phyloP scores from a whole-genome alignment of 1,140 invertebrate species.

The Colletes latitarsis region DNA sequence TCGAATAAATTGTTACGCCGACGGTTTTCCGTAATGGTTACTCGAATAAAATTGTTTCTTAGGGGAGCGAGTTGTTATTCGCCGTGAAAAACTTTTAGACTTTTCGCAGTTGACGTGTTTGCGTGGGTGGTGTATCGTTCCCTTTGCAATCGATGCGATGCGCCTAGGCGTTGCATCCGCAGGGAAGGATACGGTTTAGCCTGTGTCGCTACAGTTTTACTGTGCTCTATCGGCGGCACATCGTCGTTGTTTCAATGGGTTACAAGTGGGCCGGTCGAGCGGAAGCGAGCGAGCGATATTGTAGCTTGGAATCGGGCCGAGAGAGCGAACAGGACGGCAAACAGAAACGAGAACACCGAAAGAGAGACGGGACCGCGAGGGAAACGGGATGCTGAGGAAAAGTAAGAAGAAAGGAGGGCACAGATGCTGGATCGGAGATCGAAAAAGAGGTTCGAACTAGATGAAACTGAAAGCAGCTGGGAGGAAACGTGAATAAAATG shows the following conservation, averaged over 20 bases:
- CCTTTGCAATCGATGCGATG: constrained; percentile 1
- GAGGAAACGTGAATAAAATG: neutral
- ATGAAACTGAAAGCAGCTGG: neutral
- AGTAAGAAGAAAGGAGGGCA: neutral
- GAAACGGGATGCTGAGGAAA: neutral
- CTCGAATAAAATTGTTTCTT: no score
- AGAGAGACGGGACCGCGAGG: no score
- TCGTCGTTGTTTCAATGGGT: neutral
- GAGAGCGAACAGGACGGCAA: no score
- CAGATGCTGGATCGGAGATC: neutral
- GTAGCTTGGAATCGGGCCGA: neutral
- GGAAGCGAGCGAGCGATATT: constrained; percentile 21
- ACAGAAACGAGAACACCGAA: neutral
- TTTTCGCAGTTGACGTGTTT: no score
- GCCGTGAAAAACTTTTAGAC: neutral
- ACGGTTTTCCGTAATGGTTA: no score
- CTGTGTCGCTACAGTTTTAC: neutral
- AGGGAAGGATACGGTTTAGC: constrained; percentile 6
- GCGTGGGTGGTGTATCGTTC: neutral
- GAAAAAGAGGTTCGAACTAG: neutral
- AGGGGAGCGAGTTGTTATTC: no score
- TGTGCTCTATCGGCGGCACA: neutral
- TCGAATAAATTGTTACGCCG: no score
- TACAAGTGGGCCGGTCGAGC: constrained; percentile 14
- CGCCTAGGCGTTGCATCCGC: neutral